Percentiles rank a stretch among this genome's conserved stretches.
These are phyloP conservation scores for Epinotia brunnichana DNA, from an alignment of 2,888 invertebrate species.

Conservation along the genomic window DNA sequence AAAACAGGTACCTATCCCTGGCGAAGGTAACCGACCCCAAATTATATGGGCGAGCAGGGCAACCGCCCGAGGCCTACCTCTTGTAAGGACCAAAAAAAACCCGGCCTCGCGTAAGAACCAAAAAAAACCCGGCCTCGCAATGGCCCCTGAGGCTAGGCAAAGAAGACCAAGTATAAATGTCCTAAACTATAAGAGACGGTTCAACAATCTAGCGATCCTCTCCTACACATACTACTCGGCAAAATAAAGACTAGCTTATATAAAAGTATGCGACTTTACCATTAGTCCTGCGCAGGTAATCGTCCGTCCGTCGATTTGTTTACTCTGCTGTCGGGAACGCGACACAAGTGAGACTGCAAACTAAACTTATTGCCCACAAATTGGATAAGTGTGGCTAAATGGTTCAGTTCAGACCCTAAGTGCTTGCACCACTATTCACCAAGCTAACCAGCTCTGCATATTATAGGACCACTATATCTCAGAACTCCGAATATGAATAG, in stretches of 20 bases:
- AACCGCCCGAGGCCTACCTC: no score
- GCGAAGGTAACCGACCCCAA: no score
- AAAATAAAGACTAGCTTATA: not conserved
- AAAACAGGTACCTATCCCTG: no score
- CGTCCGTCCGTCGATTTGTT: not conserved
- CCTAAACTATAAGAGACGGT: no score
- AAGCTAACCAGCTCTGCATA: not conserved
- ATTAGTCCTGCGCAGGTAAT: not conserved
- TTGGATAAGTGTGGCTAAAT: conserved; percentile 17
- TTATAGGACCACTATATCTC: not conserved
- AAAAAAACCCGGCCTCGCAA: no score
- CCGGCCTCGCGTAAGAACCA: no score
- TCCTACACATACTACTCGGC: not conserved
- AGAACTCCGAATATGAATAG: not conserved
- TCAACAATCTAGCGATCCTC: not conserved
- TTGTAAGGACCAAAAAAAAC: no score
- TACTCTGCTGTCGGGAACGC: conserved; percentile 13
- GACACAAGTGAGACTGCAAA: conserved; percentile 6
- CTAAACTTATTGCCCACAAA: conserved; percentile 22
- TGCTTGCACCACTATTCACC: conserved; percentile 3
- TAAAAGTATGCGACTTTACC: conserved; percentile 1
- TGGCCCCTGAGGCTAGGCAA: no score
- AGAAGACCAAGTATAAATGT: no score
- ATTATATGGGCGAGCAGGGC: no score
- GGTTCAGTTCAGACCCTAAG: conserved; percentile 8